Evolutionary conservation across 2,888 invertebrate genomes (phyloP), one percentile per base, ranked within the genome.

Genomic region (Oscheius sp.): DNA sequence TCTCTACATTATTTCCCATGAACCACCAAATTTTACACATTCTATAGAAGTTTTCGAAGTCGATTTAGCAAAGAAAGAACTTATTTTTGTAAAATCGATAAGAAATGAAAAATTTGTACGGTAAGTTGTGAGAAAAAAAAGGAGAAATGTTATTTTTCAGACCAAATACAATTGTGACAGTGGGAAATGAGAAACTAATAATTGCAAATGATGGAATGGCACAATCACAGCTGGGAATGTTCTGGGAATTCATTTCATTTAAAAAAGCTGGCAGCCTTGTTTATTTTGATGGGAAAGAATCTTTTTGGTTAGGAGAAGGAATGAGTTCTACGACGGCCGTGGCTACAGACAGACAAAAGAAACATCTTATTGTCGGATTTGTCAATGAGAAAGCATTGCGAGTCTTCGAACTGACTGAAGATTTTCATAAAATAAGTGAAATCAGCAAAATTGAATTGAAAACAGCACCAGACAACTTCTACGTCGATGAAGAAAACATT

Each of bases 121-220:
- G 35, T 64, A 76, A 16, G 73, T 75, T 18, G 75, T 81, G 41
- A 46, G 45, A 45, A 7, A 45, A 45, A 45, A 45, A 12, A 7
- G n/a, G 9, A 56, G 3, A 16, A 41, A 27, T 68, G 61, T 49
- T 77, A 9, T 35, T 35, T 35, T 35, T 35, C 35, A 35, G 80
- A 23, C 83, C 83, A 25, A 83, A 83, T 53, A 78, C 78, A 63
- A 23, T 83, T 16, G 64, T 64, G 13, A 77, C 80, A 1, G 75
- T 80, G 18, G 77, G 76, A 16, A 73, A 75, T 18, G 75, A 75
- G 16, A 64, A 64, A 35, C 80, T 83, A 29, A 56, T 83, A 13
- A 45, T 83, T 6, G 76, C 80, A 0, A 83, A 83, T 66, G 83
- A 83, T 49, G 83, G 83, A 16, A 61, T 63, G 9, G 70, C 76